Evolutionary conservation across 2,888 invertebrate genomes (phyloP).

Genomic region (Panorpa germanica): DNA sequence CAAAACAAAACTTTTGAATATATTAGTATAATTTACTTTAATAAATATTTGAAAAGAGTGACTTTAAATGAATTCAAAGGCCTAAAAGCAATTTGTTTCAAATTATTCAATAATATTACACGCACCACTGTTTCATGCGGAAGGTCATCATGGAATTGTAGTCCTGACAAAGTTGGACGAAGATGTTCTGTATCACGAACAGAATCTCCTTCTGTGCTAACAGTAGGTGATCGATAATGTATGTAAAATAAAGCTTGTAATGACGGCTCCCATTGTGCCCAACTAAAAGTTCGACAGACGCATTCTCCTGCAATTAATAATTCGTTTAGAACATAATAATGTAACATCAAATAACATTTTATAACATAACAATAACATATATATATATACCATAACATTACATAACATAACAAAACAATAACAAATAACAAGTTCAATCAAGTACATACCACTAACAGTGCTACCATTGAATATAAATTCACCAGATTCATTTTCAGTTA

Average conservation of each 20-base stretch:
- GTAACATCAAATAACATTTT: too few species aligned
- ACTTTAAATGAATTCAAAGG: conserved; percentile 7
- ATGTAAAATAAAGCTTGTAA: conserved; percentile 64
- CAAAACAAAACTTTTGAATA: too few species aligned
- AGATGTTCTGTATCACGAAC: conserved; percentile 40
- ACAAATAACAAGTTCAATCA: too few species aligned
- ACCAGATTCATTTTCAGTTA: too few species aligned
- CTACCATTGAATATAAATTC: too few species aligned
- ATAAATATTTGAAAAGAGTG: conserved; percentile 4
- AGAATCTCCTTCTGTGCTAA: conserved; percentile 43
- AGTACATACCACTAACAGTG: too few species aligned
- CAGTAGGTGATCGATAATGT: conserved; percentile 50
- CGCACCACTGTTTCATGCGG: conserved; percentile 75
- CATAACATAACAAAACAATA: too few species aligned
- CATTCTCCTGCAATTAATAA: conserved; percentile 25
- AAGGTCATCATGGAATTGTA: conserved; percentile 72
- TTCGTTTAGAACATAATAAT: too few species aligned
- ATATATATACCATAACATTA: too few species aligned
- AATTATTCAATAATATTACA: conserved; percentile 12
- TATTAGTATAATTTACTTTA: conserved; percentile 6
- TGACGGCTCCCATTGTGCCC: conserved; percentile 72
- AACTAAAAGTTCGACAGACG: conserved; percentile 47
- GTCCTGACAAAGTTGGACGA: conserved; percentile 58
- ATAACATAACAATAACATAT: too few species aligned
- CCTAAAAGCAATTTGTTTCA: conserved; percentile 1